Evolutionary conservation across 2,113 vertebrate genomes (phyloP).

Genomic region (Lates calcarifer): DNA sequence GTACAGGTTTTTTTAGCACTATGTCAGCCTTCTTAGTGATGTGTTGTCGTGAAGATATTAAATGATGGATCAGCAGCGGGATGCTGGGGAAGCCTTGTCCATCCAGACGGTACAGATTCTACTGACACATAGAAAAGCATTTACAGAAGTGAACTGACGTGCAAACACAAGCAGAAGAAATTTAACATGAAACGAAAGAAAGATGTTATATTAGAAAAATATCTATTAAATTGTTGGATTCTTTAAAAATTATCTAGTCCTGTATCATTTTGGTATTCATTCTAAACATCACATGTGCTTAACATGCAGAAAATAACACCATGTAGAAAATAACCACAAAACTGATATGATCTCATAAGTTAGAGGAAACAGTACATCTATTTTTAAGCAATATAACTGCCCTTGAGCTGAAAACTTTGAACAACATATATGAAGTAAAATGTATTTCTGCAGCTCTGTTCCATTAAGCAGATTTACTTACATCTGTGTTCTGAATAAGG

Average conservation of each 20-base stretch:
- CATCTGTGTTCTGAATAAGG: slow-evolving; percentile 91
- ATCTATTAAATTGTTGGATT: not conserved
- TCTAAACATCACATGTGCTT: not conserved
- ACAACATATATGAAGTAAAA: not conserved
- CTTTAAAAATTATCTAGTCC: not conserved
- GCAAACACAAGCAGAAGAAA: not conserved
- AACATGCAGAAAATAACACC: not conserved
- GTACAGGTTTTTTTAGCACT: slow-evolving; percentile 86
- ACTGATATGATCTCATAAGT: not conserved
- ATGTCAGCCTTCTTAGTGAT: slow-evolving; percentile 90
- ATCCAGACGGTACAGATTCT: slow-evolving; percentile 94
- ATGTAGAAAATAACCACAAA: not conserved
- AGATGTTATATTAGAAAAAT: not conserved
- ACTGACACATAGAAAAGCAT: slow-evolving; percentile 56
- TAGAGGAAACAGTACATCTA: not conserved
- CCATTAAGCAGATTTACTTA: slow-evolving; percentile 79
- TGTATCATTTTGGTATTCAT: not conserved
- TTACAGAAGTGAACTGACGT: slow-evolving; percentile 4
- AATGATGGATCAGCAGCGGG: slow-evolving; percentile 89
- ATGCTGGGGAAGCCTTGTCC: slow-evolving; percentile 91
- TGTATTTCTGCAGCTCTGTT: not conserved
- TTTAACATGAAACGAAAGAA: not conserved
- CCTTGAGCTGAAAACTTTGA: too few species aligned
- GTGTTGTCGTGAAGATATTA: slow-evolving; percentile 86
- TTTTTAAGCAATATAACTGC: too few species aligned